Conservation (phyloP, 2,797 vertebrate genomes). For the Florisuga fusca region DNA sequence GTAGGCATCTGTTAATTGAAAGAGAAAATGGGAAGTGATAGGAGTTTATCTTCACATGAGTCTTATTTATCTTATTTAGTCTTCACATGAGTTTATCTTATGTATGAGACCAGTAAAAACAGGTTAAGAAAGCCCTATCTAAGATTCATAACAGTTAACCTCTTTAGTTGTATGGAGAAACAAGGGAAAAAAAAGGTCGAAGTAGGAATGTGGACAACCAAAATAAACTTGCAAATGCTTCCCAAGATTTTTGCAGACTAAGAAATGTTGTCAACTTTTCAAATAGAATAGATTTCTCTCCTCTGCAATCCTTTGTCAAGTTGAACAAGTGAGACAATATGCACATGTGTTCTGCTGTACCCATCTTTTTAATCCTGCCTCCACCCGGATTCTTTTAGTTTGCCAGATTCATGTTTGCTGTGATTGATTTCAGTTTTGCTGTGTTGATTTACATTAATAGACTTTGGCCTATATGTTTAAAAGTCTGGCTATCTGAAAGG, state of each 20-base stretch:
- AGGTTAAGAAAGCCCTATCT: not conserved
- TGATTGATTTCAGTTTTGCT: not conserved
- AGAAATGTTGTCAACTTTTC: not conserved
- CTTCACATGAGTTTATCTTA: not conserved
- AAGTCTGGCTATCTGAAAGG: not conserved
- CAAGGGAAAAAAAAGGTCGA: rapidly evolving
- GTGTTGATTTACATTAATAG: not conserved
- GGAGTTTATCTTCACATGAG: not conserved
- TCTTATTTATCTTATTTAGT: not conserved
- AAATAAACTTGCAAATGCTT: not conserved
- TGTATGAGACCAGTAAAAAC: not conserved
- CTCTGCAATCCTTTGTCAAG: not conserved
- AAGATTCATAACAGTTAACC: not conserved
- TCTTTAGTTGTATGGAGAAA: not conserved
- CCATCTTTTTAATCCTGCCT: not conserved
- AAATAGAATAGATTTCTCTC: not conserved
- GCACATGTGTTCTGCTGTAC: not conserved
- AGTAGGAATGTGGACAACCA: rapidly evolving
- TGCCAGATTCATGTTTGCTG: not conserved
- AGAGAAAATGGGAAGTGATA: not conserved
- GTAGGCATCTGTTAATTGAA: not conserved
- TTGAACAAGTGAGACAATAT: not conserved
- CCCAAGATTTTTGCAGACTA: not conserved
- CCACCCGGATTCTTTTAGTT: not conserved
- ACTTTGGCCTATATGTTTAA: not conserved